These are phyloP conservation scores for Ophioninae sp. DNA, from an alignment of 2,888 invertebrate genomes.

Conservation along the genomic window DNA sequence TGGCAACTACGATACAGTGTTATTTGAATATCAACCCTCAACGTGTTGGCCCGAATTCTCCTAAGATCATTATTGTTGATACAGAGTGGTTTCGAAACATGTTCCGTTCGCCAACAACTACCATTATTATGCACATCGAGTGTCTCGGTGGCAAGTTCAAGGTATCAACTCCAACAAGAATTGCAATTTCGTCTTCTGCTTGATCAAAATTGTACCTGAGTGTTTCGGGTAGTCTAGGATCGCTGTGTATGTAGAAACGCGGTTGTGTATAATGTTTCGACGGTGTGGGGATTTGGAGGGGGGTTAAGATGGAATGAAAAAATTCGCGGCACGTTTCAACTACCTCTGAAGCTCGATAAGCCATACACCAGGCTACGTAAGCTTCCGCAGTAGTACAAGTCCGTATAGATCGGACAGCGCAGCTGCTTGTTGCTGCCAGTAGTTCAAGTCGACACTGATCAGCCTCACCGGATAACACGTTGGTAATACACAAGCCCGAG, in stretches of 20 bases:
- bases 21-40: too few relatives aligned
- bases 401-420: slow-evolving; percentile 49
- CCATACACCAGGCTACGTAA: slow-evolving; percentile 42
- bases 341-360: slow-evolving; percentile 57
- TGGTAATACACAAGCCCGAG: slow-evolving; percentile 42
- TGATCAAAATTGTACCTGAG: slow-evolving; percentile 47
- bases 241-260: not conserved
- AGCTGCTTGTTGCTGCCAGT: slow-evolving; percentile 45
- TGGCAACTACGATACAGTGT: too few relatives aligned
- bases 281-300: not conserved
- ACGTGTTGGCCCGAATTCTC: too few relatives aligned
- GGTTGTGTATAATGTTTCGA: not conserved
- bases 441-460: slow-evolving; percentile 51
- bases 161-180: slow-evolving; percentile 48
- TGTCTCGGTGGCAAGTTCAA: not conserved
- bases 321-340: slow-evolving; percentile 59
- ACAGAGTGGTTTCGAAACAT: slow-evolving; percentile 27
- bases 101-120: slow-evolving; percentile 22
- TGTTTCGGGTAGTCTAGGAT: not conserved
- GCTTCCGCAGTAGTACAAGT: slow-evolving; percentile 48
- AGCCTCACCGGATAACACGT: slow-evolving; percentile 50
- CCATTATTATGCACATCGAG: slow-evolving; percentile 6
- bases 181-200: slow-evolving; percentile 43
- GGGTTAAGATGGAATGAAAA: slow-evolving; percentile 15
- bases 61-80: slow-evolving; percentile 11